Percentiles rank a stretch among this genome's conserved stretches.
These are phyloP conservation scores for Oophaga sylvatica DNA, from an alignment of 2,797 vertebrate species.

Conservation along the genomic window DNA sequence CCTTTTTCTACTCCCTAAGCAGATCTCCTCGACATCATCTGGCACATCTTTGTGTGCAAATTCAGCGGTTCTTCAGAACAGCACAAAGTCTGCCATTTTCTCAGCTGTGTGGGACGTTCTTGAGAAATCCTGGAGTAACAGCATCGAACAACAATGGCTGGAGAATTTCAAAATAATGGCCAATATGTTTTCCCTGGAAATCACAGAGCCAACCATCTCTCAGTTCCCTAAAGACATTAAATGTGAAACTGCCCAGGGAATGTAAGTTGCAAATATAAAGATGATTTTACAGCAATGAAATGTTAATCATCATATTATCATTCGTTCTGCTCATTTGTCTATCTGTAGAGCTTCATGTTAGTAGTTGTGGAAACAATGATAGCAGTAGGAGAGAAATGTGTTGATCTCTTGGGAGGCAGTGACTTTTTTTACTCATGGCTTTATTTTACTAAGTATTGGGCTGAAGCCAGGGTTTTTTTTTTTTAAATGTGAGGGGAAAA, in stretches of 20 bases:
- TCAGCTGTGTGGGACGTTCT: background rate
- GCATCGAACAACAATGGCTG: background rate
- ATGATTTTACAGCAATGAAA: background rate
- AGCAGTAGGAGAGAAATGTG: background rate
- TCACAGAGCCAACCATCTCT: background rate
- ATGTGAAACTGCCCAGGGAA: background rate
- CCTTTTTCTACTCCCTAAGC: background rate
- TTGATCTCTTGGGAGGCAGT: background rate
- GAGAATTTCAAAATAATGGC: conserved; percentile 4
- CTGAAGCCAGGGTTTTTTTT: background rate
- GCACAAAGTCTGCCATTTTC: background rate
- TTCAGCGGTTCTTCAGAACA: background rate
- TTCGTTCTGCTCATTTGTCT: background rate
- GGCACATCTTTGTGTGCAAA: background rate
- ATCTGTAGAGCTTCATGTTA: background rate
- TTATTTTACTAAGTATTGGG: background rate
- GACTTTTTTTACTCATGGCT: background rate
- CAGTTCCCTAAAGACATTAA: background rate
- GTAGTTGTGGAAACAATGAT: background rate
- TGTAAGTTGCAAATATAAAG: background rate
- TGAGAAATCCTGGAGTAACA: background rate
- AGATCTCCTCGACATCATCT: background rate
- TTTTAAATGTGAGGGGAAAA: background rate
- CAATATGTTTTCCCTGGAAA: background rate
- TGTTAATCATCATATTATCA: background rate